Conservation (phyloP, 2,113 vertebrate species). For the Antechinus flavipes region DNA sequence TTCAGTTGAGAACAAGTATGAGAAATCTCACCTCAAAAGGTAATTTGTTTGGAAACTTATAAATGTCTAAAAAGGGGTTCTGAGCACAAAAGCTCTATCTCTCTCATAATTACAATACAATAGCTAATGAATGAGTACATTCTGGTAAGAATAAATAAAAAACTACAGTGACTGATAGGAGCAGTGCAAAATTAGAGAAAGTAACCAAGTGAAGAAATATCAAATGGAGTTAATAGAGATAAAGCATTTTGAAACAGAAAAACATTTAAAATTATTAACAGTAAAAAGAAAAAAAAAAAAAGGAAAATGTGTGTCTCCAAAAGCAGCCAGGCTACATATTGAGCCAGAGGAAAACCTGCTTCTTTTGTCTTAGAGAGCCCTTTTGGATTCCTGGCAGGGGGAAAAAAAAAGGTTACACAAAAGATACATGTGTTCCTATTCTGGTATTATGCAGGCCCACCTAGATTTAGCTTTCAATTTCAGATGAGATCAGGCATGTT, state of each 20-base stretch:
- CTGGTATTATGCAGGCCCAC: slow-evolving; percentile 81
- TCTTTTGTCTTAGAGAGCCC: slow-evolving; percentile 81
- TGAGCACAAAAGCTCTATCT: slow-evolving; percentile 48
- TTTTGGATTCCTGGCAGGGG: slow-evolving; percentile 71
- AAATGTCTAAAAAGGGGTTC: slow-evolving; percentile 74
- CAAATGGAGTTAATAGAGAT: slow-evolving; percentile 68
- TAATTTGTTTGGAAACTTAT: slow-evolving; percentile 64
- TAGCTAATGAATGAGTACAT: slow-evolving; percentile 68
- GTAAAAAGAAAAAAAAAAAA: slow-evolving; percentile 60
- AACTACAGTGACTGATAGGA: slow-evolving; percentile 63
- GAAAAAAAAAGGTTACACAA: slow-evolving; percentile 73
- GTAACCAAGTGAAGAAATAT: slow-evolving; percentile 67
- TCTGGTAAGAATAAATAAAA: slow-evolving; percentile 70
- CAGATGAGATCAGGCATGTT: slow-evolving; percentile 83
- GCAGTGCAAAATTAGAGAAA: slow-evolving; percentile 62
- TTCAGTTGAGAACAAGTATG: slow-evolving; percentile 74
- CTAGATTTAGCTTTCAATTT: slow-evolving; percentile 83
- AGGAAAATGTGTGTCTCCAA: slow-evolving; percentile 78
- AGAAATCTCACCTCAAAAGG: slow-evolving; percentile 78
- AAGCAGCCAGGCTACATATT: slow-evolving; percentile 78
- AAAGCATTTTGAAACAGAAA: slow-evolving; percentile 62
- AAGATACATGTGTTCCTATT: slow-evolving; percentile 84
- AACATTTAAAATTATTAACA: slow-evolving; percentile 61
- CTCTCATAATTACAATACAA: slow-evolving; percentile 65
- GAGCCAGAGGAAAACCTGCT: slow-evolving; percentile 76